Base-by-base conservation (phyloP, 2,797 vertebrate species). In the Esox masquinongy region DNA sequence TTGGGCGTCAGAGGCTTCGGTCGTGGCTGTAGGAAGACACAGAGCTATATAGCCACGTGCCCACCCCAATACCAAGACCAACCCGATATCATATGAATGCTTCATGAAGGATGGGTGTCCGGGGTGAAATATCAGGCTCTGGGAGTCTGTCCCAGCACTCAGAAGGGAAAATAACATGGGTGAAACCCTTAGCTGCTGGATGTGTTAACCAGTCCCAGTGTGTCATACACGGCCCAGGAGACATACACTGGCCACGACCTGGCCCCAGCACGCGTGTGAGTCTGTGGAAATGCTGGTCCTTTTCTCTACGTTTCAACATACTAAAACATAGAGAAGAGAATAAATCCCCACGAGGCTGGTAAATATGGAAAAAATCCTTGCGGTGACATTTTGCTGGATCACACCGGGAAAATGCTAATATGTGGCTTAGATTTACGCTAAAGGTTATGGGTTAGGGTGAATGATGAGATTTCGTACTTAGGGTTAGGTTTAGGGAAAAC, bases 1-100 rank as follows among this genome's bases (percentile, higher is more conserved):
- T 85, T 96, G 93, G 96, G 96, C 96, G 94, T 95, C 92, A 95
- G 94, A 94, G 93, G 89, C 94, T 97, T 94, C 95, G 75, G 91
- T 92, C 29, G 29, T 90, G 82, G 92, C 91, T 80, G 56, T 61
- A 89, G 82, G 89, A 34, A 34, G 88, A 79, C 92, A 95, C 89
- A 94, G 92, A 94, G 91, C 91, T 70, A 15, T 88, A 83, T 82
- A 63, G 86, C 86, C 88, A 86, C 82, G 86, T 50, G 29, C 2
- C 67, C 17, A 29, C 19, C 31, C 19, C 17, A 34, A 68, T 6
- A 47, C 31, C n/a, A 22, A 59, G 22, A 22, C 56, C 56, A 59
- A 59, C 8, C 8, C 8, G 4, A 11, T 24, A 22, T 59, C 53
- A 22, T 56, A 6, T 7, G 51, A 19, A 19, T 43, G 39, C 43